Evolutionary conservation across 2,797 vertebrate species (phyloP), one percentile per base, ranked within the genome.

Genomic region (Danio albolineatus): DNA sequence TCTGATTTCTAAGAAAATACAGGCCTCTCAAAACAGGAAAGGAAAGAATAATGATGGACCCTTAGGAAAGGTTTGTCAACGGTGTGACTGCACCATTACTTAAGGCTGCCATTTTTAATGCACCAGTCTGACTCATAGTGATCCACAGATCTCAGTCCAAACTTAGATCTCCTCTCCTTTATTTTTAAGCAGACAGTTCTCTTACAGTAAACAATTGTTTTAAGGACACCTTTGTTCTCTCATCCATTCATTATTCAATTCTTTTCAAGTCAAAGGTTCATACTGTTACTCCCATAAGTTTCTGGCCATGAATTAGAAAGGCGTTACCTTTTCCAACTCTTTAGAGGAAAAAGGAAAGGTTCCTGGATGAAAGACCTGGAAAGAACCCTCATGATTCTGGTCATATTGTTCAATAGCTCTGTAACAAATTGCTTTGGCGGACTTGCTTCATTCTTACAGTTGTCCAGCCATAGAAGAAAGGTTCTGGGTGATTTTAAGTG

Each of bases 1-100:
- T 87, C 61, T 77, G 70, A 84, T 88, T 84, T 86, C 81, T 43
- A 75, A 10, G 64, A 82, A 84, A 86, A 81, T 81, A 84, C 67
- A 69, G 79, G 41, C 79, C 72, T 59, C 71, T 84, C 39, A 84
- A 83, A 89, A 85, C 84, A 89, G 86, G 87, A 89, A 89, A 81
- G 74, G 67, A 83, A 77, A 87, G 83, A 87, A 71, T 82, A 85
- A 86, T 84, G 83, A 78, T 78, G 54, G 62, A 41, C 80, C 76
- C 67, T 65, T 46, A 80, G 78, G 76, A 81, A 49, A 79, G 57
- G 65, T 85, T 61, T 83, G 79, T 89, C 83, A 85, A 62, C 56
- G 39, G 56, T 70, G 73, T 86, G 72, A 77, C 79, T 46, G 10
- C 56, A 60, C 67, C 73, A 76, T 71, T 48, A 71, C 28, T 86